Conservation (phyloP, 2,113 vertebrate species). For the Osmerus mordax region DNA sequence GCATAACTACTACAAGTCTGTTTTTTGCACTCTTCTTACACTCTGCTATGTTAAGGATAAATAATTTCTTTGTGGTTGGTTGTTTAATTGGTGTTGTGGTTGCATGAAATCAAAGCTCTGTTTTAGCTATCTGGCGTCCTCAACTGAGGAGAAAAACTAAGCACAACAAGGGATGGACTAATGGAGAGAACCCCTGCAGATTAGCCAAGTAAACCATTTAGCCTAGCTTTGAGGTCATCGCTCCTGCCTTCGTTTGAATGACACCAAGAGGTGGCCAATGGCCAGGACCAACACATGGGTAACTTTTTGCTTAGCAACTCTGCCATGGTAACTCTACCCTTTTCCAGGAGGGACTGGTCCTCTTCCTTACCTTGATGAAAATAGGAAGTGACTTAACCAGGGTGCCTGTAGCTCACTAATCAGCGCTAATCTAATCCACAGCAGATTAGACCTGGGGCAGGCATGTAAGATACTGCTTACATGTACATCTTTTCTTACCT, state of each 20-base stretch:
- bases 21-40: too few relatives aligned
- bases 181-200: background rate
- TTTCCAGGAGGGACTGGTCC: conserved; percentile 14
- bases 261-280: conserved; percentile 14
- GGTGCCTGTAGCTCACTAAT: conserved; percentile 71
- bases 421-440: conserved; percentile 70
- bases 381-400: conserved; percentile 72
- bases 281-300: conserved; percentile 15
- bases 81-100: background rate
- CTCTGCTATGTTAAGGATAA: too few relatives aligned
- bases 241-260: conserved; percentile 5
- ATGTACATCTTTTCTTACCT: conserved; percentile 36
- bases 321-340: conserved; percentile 18
- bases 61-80: background rate
- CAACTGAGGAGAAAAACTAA: background rate
- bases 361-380: conserved; percentile 48
- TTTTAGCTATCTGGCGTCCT: background rate
- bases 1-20: too few relatives aligned
- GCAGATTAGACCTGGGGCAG: conserved; percentile 63
- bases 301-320: conserved; percentile 14
- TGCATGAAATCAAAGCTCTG: background rate
- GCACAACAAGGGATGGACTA: background rate
- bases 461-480: conserved; percentile 49
- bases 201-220: conserved; percentile 3
- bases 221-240: background rate